phyloP scores from a whole-genome alignment of 1,140 invertebrate genomes.

The Bombus ignitus region DNA sequence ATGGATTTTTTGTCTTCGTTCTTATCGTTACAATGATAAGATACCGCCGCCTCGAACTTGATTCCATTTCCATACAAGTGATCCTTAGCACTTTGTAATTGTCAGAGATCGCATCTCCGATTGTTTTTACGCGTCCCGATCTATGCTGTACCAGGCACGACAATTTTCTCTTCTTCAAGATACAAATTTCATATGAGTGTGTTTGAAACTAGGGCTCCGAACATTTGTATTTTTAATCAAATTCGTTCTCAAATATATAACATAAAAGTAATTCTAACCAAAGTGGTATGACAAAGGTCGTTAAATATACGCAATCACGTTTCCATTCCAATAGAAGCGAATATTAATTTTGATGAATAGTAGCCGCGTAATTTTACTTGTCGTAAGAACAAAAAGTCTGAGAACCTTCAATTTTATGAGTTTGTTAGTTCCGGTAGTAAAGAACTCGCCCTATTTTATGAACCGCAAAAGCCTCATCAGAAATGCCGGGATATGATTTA shows the following conservation, averaged over 20 bases:
- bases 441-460: no score
- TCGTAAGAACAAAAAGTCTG: not conserved
- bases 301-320: no score
- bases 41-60: not conserved
- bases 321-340: not conserved
- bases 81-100: not conserved
- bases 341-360: not conserved
- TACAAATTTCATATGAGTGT: not conserved
- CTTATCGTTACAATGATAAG: conserved; percentile 26
- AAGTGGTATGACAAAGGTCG: no score
- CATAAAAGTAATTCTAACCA: no score
- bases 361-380: not conserved
- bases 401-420: not conserved
- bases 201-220: not conserved
- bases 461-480: no score
- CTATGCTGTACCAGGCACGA: not conserved
- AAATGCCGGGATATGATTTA: no score
- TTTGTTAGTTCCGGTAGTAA: no score
- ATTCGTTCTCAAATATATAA: not conserved
- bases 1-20: not conserved
- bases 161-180: not conserved
- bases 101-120: conserved; percentile 8
- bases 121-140: not conserved
- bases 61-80: not conserved
- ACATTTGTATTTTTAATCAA: not conserved